These are phyloP conservation scores for Diplazon laetatorius DNA, from an alignment of 2,888 invertebrate genomes.

Conservation along the genomic window DNA sequence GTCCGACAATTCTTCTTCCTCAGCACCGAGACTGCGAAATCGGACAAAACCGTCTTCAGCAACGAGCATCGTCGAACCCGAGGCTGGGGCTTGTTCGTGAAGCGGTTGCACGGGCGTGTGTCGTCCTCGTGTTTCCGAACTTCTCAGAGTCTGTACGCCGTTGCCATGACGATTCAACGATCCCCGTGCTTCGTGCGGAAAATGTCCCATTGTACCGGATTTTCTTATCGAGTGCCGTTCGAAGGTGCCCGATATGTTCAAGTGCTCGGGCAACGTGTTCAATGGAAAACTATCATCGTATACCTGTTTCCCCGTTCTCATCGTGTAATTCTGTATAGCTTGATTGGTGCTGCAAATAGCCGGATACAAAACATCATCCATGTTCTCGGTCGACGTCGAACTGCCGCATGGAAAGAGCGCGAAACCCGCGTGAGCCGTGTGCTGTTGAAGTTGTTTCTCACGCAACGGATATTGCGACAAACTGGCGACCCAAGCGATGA, in stretches of 20 bases:
- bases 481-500: constrained; percentile 94
- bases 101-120: constrained; percentile 77
- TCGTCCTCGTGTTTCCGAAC: constrained; percentile 76
- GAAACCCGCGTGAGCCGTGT: constrained; percentile 85
- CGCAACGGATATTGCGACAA: constrained; percentile 86
- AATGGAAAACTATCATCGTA: constrained; percentile 88
- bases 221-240: constrained; percentile 83
- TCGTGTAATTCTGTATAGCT: constrained; percentile 92
- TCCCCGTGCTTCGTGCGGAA: constrained; percentile 82
- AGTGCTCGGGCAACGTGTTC: constrained; percentile 83
- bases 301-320: constrained; percentile 90
- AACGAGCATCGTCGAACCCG: constrained; percentile 89
- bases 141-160: constrained; percentile 85
- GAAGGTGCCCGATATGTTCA: constrained; percentile 80
- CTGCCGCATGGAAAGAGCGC: constrained; percentile 92
- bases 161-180: constrained; percentile 82
- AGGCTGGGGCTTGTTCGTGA: constrained; percentile 84
- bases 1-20: constrained; percentile 79
- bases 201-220: constrained; percentile 86
- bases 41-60: constrained; percentile 95
- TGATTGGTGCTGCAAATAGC: constrained; percentile 94
- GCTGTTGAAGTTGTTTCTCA: constrained; percentile 85
- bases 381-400: constrained; percentile 90
- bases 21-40: constrained; percentile 88
- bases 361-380: constrained; percentile 92